Conservation (phyloP, 2,797 vertebrate species). For the Liparis tanakae region DNA sequence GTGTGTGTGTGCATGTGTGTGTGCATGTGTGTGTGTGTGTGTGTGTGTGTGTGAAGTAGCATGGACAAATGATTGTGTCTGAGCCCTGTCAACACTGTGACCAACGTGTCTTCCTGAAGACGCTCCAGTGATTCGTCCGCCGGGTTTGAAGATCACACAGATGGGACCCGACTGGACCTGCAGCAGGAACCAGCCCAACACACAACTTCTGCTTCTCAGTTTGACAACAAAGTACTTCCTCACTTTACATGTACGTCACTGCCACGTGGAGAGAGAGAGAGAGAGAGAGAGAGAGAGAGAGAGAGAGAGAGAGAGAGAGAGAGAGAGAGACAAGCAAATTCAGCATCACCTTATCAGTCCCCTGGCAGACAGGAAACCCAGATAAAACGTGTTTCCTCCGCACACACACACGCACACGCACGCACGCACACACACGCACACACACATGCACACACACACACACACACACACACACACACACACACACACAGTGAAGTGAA, state of each 20-base stretch:
- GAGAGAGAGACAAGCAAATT: constrained; percentile 11
- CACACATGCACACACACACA: constrained; percentile 41
- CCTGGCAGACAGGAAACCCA: constrained; percentile 61
- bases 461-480: constrained; percentile 6
- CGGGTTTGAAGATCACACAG: neutral
- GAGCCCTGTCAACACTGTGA: neutral
- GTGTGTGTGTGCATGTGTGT: too few relatives aligned
- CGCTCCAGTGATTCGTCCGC: neutral
- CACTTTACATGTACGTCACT: neutral
- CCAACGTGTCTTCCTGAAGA: neutral
- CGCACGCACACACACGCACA: constrained; percentile 11
- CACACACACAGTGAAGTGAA: constrained; percentile 9
- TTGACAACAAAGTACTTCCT: neutral
- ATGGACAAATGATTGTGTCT: neutral
- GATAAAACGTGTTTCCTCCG: constrained; percentile 56
- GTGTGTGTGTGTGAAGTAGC: neutral
- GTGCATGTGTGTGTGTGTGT: neutral
- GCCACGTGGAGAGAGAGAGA: neutral
- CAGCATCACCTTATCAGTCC: constrained; percentile 36
- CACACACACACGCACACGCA: constrained; percentile 29
- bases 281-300: too few relatives aligned
- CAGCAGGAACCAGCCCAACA: neutral
- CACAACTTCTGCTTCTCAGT: neutral
- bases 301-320: too few relatives aligned
- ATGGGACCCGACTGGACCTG: neutral